Conservation (phyloP, 2,113 vertebrate species). For the Poeciliopsis retropinna region DNA sequence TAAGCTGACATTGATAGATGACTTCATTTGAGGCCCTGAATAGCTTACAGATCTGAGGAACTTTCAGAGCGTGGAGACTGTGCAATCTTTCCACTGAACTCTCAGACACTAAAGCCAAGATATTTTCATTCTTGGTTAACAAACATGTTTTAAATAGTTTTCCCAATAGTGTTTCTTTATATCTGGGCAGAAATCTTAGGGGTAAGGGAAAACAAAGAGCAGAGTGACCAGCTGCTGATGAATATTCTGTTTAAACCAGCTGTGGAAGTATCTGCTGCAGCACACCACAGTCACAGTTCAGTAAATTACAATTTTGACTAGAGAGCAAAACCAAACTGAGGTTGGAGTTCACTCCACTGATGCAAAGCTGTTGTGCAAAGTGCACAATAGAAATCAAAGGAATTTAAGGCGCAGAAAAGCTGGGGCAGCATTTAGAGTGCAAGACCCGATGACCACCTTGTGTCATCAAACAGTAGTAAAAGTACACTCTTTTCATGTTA, state of each 20-base stretch:
- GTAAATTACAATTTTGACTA: not conserved
- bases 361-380: not conserved
- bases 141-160: not conserved
- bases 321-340: not conserved
- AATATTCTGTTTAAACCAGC: not conserved
- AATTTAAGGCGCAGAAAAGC: not conserved
- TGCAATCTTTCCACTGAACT: constrained; percentile 35
- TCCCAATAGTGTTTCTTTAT: not conserved
- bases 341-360: not conserved
- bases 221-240: not conserved
- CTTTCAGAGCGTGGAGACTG: constrained; percentile 48
- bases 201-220: not conserved
- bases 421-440: too few species aligned
- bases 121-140: not conserved
- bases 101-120: constrained; percentile 24
- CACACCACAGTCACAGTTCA: not conserved
- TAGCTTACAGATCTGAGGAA: constrained; percentile 50
- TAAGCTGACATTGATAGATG: constrained; percentile 68
- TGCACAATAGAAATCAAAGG: not conserved
- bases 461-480: too few species aligned
- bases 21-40: constrained; percentile 65
- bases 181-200: not conserved
- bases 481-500: too few species aligned
- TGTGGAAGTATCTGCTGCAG: not conserved
- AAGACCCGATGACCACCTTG: too few species aligned